Percentiles rank a stretch among this genome's conserved stretches.
phyloP scores from a whole-genome alignment of 2,888 invertebrate genomes.

The Hirudinaria manillensis region DNA sequence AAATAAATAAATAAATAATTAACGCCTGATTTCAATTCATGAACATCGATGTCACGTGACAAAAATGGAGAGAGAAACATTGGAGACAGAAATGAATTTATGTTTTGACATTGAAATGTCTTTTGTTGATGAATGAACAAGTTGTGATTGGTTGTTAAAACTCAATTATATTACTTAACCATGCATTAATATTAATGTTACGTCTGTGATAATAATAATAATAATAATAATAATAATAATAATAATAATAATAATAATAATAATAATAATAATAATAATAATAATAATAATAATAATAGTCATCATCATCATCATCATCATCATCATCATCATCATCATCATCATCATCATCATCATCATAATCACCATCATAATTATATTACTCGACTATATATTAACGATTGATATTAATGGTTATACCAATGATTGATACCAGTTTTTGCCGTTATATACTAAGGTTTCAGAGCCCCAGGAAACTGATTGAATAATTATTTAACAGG shows the following conservation, averaged over 20 bases:
- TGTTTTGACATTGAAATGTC: no score
- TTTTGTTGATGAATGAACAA: no score
- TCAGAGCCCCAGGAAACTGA: no score
- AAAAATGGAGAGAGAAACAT: no score
- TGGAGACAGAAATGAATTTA: no score
- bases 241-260: constrained; percentile 28
- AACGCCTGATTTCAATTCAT: no score
- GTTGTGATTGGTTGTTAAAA: no score
- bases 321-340: constrained; percentile 19
- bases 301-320: constrained; percentile 21
- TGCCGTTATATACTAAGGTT: no score
- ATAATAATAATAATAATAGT: constrained; percentile 27
- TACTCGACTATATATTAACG: neutral
- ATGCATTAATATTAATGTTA: constrained; percentile 2
- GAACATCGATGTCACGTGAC: no score
- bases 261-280: constrained; percentile 27
- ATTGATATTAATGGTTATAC: neutral
- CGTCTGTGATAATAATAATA: constrained; percentile 23
- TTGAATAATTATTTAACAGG: no score
- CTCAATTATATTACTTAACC: neutral
- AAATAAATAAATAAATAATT: no score
- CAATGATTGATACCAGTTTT: no score
- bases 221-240: constrained; percentile 27
- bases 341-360: constrained; percentile 22
- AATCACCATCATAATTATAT: constrained; percentile 14